These are phyloP conservation scores for Heloderma charlesbogerti DNA, from an alignment of 2,113 vertebrate genomes.

Conservation along the genomic window DNA sequence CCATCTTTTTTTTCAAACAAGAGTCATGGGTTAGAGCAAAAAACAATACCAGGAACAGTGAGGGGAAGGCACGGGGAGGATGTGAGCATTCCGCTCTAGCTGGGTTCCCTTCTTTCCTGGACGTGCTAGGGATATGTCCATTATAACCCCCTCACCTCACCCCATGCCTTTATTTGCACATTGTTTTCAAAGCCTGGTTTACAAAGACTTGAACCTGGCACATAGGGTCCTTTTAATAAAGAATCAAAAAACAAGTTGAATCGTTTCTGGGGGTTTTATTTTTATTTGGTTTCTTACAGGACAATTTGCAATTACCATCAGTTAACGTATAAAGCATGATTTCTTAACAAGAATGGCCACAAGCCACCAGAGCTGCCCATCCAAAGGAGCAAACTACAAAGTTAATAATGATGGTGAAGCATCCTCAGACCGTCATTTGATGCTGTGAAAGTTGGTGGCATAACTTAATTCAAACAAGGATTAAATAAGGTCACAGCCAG, in stretches of 20 bases:
- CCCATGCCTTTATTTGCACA: constrained; percentile 17
- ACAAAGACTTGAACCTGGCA: constrained; percentile 25
- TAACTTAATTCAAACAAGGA: constrained; percentile 13
- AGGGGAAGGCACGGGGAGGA: constrained; percentile 23
- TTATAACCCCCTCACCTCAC: constrained; percentile 13
- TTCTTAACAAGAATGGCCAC: neutral
- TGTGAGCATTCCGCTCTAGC: constrained; percentile 36
- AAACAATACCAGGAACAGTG: constrained; percentile 8
- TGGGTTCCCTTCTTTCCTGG: constrained; percentile 16
- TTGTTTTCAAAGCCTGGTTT: constrained; percentile 6
- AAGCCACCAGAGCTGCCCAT: neutral
- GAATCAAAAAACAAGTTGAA: constrained; percentile 33
- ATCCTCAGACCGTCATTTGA: neutral
- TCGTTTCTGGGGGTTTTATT: neutral
- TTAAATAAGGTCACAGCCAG: neutral
- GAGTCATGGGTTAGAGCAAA: neutral
- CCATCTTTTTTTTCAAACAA: neutral
- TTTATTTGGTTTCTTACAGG: neutral
- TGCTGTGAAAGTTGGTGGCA: neutral
- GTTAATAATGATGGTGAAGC: neutral
- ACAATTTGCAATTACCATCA: neutral
- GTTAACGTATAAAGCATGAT: neutral
- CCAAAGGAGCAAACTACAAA: neutral
- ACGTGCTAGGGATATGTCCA: neutral
- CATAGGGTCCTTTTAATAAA: constrained; percentile 47